phyloP scores from a whole-genome alignment of 2,888 invertebrate species.

The Apamea monoglypha region DNA sequence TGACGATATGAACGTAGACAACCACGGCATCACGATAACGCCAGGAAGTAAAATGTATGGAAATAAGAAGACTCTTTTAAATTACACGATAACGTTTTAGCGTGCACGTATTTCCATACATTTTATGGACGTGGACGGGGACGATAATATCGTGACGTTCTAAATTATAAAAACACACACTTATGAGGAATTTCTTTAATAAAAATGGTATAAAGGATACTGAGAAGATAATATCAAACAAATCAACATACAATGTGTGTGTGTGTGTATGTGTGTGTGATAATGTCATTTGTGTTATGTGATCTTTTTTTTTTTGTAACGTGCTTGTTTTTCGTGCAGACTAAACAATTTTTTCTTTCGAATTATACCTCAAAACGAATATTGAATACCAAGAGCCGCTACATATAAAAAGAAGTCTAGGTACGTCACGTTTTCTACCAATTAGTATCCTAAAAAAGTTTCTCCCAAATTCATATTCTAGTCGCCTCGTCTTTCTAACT shows the following conservation, averaged over 20 bases:
- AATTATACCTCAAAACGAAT: background rate
- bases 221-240: background rate
- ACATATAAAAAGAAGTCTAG: background rate
- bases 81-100: no score
- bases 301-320: background rate
- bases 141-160: background rate
- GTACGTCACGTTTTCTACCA: constrained; percentile 16
- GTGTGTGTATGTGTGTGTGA: background rate
- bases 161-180: background rate
- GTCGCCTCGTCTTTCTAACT: constrained; percentile 32
- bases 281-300: background rate
- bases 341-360: no score
- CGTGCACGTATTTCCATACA: background rate
- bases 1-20: no score
- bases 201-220: background rate
- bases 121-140: no score
- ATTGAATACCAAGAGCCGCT: background rate
- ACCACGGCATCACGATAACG: no score
- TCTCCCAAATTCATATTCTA: constrained; percentile 44
- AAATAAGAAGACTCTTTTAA: no score
- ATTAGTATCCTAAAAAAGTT: constrained; percentile 31
- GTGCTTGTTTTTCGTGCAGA: no score
- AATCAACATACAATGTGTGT: no score
- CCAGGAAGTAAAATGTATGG: no score
- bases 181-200: no score